A percentile compares a stretch with the other conserved stretches of the same genome.
Evolutionary conservation across 2,888 invertebrate species (phyloP).

Genomic region (Portevinia maculata): DNA sequence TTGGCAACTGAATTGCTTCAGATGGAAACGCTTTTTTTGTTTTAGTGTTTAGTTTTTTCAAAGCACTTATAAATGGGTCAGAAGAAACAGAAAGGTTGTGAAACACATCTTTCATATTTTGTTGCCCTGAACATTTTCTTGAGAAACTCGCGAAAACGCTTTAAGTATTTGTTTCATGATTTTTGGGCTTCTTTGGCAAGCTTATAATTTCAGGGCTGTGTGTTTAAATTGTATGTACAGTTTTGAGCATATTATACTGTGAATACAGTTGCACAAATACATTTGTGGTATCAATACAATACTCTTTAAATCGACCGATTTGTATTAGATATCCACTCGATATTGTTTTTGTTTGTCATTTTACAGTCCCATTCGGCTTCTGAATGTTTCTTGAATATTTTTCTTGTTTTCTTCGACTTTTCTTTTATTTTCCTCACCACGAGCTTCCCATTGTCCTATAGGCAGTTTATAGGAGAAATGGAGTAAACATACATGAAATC

Average conservation of each 20-base stretch:
- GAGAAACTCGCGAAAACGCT: constrained; percentile 31
- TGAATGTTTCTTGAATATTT: too few species aligned
- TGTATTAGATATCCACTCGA: not conserved
- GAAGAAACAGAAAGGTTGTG: not conserved
- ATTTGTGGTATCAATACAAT: not conserved
- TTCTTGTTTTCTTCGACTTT: too few species aligned
- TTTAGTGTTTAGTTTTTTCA: not conserved
- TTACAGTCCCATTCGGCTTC: too few species aligned
- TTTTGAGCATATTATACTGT: constrained; percentile 6
- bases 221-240: constrained; percentile 46
- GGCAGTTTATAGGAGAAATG: too few species aligned
- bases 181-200: too few species aligned
- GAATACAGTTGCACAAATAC: constrained; percentile 4
- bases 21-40: not conserved
- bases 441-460: too few species aligned
- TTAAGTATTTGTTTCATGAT: too few species aligned
- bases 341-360: too few species aligned
- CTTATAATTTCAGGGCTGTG: constrained; percentile 44
- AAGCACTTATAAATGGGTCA: not conserved
- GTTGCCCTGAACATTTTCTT: not conserved
- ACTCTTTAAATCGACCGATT: not conserved
- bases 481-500: too few species aligned
- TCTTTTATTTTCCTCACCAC: too few species aligned
- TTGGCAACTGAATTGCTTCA: not conserved
- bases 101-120: not conserved